phyloP scores from a whole-genome alignment of 1,140 invertebrate genomes.

The Nixonia krombeini region DNA sequence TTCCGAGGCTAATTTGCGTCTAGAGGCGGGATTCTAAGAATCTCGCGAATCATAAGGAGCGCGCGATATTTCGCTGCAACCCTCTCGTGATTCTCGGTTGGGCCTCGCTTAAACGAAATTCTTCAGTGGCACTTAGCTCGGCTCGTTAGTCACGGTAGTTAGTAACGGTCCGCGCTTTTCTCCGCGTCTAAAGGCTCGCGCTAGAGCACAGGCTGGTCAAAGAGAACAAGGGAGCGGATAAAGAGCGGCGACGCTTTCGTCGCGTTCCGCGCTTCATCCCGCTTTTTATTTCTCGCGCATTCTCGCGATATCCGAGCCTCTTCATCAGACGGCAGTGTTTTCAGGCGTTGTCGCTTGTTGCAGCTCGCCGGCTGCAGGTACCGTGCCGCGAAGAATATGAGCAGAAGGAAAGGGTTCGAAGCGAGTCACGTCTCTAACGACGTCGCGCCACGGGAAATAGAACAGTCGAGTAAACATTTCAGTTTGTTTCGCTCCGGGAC shows the following conservation, averaged over 20 bases:
- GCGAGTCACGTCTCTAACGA: too few relatives aligned
- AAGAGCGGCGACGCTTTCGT: constrained; percentile 21
- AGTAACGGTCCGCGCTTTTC: constrained; percentile 58
- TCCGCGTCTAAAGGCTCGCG: constrained; percentile 30
- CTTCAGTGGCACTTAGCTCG: constrained; percentile 59
- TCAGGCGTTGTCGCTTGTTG: constrained; percentile 11
- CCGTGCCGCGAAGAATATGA: too few relatives aligned
- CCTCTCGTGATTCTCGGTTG: constrained; percentile 23
- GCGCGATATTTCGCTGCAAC: constrained; percentile 45
- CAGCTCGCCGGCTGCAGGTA: neutral
- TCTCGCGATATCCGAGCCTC: constrained; percentile 6
- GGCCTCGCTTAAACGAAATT: constrained; percentile 53
- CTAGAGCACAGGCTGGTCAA: constrained; percentile 12
- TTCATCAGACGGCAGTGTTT: constrained; percentile 24
- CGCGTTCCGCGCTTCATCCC: constrained; percentile 14
- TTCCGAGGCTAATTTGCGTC: constrained; percentile 31
- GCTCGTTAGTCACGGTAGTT: constrained; percentile 67
- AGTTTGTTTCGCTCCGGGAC: too few relatives aligned
- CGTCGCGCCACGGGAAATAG: too few relatives aligned
- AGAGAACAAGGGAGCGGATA: constrained; percentile 25
- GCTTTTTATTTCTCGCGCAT: constrained; percentile 28
- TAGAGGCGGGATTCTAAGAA: too few relatives aligned
- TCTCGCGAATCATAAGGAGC: constrained; percentile 31
- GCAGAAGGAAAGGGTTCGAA: too few relatives aligned
- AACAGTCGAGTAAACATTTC: too few relatives aligned